Conservation (phyloP, 35 echinoderm and acorn worm genomes). For the Ophioderma brevispina region DNA sequence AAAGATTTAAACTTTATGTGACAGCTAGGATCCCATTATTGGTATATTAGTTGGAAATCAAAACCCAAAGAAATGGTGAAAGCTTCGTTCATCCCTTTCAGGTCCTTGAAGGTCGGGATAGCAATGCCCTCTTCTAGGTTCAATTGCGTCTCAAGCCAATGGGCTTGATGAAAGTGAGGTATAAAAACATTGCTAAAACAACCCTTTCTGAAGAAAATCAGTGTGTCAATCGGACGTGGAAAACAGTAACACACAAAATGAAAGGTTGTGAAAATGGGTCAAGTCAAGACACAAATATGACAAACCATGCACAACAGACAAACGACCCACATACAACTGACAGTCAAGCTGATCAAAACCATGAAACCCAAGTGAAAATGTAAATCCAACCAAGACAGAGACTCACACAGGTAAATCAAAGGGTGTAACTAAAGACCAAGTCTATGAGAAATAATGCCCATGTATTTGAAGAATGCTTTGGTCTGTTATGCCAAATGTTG, state of each 20-base stretch:
- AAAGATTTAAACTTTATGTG: too few relatives aligned
- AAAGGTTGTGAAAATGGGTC: too few relatives aligned
- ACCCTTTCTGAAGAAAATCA: not conserved
- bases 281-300: too few relatives aligned
- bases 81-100: not conserved
- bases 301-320: too few relatives aligned
- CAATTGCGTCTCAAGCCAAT: conserved; percentile 23
- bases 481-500: conserved; percentile 32
- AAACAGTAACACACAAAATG: too few relatives aligned
- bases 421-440: too few relatives aligned
- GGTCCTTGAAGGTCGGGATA: conserved; percentile 3
- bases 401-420: not conserved
- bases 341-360: not conserved
- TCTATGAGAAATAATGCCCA: too few relatives aligned
- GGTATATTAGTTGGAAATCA: not conserved
- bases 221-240: too few relatives aligned
- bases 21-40: not conserved
- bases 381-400: too few relatives aligned
- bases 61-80: not conserved
- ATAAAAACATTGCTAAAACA: not conserved
- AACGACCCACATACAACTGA: too few relatives aligned
- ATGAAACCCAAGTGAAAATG: not conserved
- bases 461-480: conserved; percentile 17
- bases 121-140: conserved; percentile 38
- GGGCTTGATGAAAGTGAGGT: not conserved